Conservation (phyloP, 2,113 vertebrate genomes). For the Toxotes jaculatrix region DNA sequence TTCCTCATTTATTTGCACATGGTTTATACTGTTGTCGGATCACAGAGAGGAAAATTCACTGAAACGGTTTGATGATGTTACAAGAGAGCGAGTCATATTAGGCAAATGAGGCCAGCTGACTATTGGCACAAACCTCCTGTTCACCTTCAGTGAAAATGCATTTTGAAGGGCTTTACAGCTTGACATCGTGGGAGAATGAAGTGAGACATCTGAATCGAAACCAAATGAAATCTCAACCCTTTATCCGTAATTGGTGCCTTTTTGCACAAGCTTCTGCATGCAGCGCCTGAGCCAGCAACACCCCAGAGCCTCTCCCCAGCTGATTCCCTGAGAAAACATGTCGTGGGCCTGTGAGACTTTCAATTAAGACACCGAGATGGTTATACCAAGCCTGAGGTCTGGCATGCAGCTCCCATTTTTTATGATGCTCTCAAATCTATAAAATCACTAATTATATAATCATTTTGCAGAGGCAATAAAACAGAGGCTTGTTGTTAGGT, state of each 20-base stretch:
- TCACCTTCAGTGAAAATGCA: not conserved
- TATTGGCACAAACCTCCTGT: not conserved
- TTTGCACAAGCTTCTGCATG: slow-evolving; percentile 68
- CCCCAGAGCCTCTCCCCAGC: slow-evolving; percentile 68
- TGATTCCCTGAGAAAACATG: slow-evolving; percentile 72
- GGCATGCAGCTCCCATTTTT: slow-evolving; percentile 63
- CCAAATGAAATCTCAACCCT: slow-evolving; percentile 56
- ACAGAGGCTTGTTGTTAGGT: slow-evolving; percentile 31
- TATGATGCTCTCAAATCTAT: slow-evolving; percentile 73
- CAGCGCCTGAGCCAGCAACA: slow-evolving; percentile 68
- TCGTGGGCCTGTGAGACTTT: slow-evolving; percentile 61
- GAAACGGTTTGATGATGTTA: slow-evolving; percentile 13
- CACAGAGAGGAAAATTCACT: not conserved
- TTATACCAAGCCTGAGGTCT: slow-evolving; percentile 68
- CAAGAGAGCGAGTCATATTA: slow-evolving; percentile 21
- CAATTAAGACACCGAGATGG: slow-evolving; percentile 72
- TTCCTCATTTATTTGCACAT: slow-evolving; percentile 38
- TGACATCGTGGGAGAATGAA: slow-evolving; percentile 42
- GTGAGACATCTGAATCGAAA: slow-evolving; percentile 54
- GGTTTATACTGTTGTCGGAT: slow-evolving; percentile 24
- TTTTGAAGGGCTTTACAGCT: not conserved
- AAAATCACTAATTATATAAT: slow-evolving; percentile 70
- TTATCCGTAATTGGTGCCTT: slow-evolving; percentile 64
- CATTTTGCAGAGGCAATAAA: slow-evolving; percentile 48
- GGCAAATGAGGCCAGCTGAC: not conserved